These are phyloP conservation scores for Cerceris ruficornis DNA, from an alignment of 2,888 invertebrate genomes.

Conservation along the genomic window DNA sequence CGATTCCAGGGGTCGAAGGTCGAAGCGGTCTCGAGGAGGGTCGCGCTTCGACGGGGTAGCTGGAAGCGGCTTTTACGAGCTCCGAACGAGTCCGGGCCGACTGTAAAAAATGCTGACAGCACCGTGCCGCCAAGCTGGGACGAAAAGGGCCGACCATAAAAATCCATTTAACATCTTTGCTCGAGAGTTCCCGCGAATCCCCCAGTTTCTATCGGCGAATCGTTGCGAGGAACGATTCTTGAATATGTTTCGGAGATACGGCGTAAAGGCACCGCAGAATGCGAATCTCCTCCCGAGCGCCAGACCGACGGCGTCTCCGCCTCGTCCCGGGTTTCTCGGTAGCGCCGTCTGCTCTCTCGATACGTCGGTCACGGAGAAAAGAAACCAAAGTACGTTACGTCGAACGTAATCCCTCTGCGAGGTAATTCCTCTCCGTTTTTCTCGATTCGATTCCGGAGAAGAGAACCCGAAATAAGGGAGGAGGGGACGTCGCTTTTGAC, in stretches of 20 bases:
- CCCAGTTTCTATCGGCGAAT: slow-evolving; percentile 8
- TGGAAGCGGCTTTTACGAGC: slow-evolving; percentile 43
- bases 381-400: too few species aligned
- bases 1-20: too few species aligned
- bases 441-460: too few species aligned
- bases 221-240: not conserved
- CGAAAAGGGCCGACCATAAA: slow-evolving; percentile 42
- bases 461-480: too few species aligned
- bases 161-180: slow-evolving; percentile 25
- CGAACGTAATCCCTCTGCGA: too few species aligned
- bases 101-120: slow-evolving; percentile 42
- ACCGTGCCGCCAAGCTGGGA: slow-evolving; percentile 16
- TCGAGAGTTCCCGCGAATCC: slow-evolving; percentile 5
- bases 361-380: too few species aligned
- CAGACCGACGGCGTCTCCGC: not conserved
- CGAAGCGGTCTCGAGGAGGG: not conserved
- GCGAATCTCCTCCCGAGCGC: not conserved
- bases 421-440: too few species aligned
- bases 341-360: too few species aligned
- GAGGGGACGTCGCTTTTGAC: too few species aligned
- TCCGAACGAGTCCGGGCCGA: slow-evolving; percentile 10
- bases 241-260: not conserved
- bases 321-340: too few species aligned
- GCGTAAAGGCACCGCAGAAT: not conserved
- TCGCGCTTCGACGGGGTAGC: slow-evolving; percentile 1